Evolutionary conservation across 2,797 vertebrate species (phyloP), one percentile per base, ranked within the genome.

Genomic region (Gymnoscopelus microlampas): DNA sequence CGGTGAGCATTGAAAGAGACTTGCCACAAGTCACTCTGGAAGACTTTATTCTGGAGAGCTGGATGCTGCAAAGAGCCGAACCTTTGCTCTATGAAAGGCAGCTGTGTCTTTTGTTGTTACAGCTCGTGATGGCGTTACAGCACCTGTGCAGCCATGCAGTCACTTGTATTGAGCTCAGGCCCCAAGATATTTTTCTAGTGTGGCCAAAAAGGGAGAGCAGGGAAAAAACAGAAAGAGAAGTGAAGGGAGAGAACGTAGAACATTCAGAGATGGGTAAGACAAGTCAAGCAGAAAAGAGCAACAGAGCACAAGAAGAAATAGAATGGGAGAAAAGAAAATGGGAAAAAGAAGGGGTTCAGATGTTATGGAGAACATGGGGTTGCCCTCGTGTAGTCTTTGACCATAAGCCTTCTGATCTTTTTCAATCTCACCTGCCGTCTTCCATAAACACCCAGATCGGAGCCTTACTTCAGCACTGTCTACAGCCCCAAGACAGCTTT

Each of bases 41-140:
- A 0, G 91, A 90, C 67, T 96, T 95, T 74, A 86, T 93, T 39
- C 64, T 86, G 44, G 66, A 76, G 0, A 86, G 78, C 66, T 29
- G 10, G 0, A 19, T n/a, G 0, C 44, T 89, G 71, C 90, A 86
- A 69, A 67, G 60, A 67, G 48, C 69, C 14, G 80, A 85, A 19
- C 79, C 91, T 0, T 71, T 78, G 32, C 76, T 87, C 39, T 94
- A 95, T 0, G 87, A 94, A 5, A 90, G 91, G 66, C 87, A 85
- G 53, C 76, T 90, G 48, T 94, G 94, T 57, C 81, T 95, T 61
- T 82, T 96, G 71, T 62, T 96, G 32, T 89, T 96, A 74, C 95
- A 96, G 90, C 77, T 95, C 48, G 82, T 94, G 35, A 24, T 54
- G 0, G 95, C 93, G 44, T 80, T 93, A 58, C 91, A 94, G 63